Evolutionary conservation across 2,797 vertebrate genomes (phyloP).

Genomic region (Rachycentron canadum): DNA sequence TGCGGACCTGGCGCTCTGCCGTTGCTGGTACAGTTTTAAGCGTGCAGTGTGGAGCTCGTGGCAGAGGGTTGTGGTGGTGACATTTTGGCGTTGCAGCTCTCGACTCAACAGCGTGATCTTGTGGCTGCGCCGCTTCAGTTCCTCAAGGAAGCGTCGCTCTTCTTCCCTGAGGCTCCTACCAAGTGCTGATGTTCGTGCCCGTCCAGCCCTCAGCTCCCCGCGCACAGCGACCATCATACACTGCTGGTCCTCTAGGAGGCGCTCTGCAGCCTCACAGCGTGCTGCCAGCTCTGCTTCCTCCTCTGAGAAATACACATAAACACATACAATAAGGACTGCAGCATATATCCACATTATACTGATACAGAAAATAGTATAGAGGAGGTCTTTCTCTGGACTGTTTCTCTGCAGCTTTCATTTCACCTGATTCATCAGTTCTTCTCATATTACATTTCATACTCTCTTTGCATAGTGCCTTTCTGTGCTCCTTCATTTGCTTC

Average conservation of each 20-base stretch:
- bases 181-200: slow-evolving; percentile 89
- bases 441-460: neutral
- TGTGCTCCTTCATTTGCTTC: neutral
- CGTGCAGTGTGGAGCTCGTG: slow-evolving; percentile 90
- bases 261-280: slow-evolving; percentile 87
- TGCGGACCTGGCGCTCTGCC: slow-evolving; percentile 47
- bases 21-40: slow-evolving; percentile 87
- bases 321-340: slow-evolving; percentile 6
- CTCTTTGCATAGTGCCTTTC: neutral
- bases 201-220: slow-evolving; percentile 89
- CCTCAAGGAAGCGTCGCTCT: slow-evolving; percentile 93
- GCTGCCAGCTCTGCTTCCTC: slow-evolving; percentile 87
- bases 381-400: neutral
- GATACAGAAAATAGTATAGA: neutral
- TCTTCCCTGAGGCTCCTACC: slow-evolving; percentile 90
- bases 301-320: slow-evolving; percentile 60
- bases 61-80: slow-evolving; percentile 89
- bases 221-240: slow-evolving; percentile 85
- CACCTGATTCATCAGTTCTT: neutral
- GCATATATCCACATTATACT: neutral
- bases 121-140: slow-evolving; percentile 94
- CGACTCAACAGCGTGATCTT: slow-evolving; percentile 91
- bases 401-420: neutral
- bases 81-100: slow-evolving; percentile 93
- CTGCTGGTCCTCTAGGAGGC: slow-evolving; percentile 89